These are phyloP conservation scores for Apodemus speciosus DNA, from an alignment of 2,113 vertebrate genomes.

Conservation along the genomic window DNA sequence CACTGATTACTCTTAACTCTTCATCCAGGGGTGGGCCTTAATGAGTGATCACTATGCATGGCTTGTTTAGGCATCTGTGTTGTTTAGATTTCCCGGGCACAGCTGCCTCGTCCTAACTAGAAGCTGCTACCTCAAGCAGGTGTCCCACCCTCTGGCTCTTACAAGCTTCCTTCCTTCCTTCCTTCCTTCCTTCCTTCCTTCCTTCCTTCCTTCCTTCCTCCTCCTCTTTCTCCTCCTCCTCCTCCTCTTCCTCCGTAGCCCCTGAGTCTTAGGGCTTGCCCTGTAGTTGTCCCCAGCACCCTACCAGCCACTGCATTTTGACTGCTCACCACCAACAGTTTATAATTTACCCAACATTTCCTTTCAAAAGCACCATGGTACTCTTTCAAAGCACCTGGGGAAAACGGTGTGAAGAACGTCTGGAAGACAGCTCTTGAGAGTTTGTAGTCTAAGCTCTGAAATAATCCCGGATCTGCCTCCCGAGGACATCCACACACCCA, in stretches of 20 bases:
- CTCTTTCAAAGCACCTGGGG: not conserved
- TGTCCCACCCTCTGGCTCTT: not conserved
- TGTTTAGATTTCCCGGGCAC: not conserved
- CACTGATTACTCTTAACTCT: not conserved
- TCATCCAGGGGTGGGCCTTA: not conserved
- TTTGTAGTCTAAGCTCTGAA: conserved; percentile 27
- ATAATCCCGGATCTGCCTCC: conserved; percentile 42
- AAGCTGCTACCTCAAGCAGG: not conserved
- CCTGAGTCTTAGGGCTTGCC: not conserved
- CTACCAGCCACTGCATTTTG: not conserved
- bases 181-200: not conserved
- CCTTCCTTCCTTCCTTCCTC: no score
- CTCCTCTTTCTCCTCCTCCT: not conserved
- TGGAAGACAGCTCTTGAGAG: not conserved
- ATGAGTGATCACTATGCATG: not conserved
- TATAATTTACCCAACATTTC: not conserved
- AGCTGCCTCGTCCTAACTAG: not conserved
- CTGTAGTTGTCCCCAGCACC: not conserved
- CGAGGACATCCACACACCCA: not conserved
- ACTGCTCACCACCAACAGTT: not conserved
- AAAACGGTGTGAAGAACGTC: not conserved
- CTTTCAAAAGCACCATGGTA: not conserved
- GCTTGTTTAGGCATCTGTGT: not conserved
- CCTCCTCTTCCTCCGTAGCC: not conserved
- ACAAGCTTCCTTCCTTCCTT: not conserved